Evolutionary conservation across 2,888 invertebrate genomes (phyloP).

Genomic region (Xestia sexstrigata): DNA sequence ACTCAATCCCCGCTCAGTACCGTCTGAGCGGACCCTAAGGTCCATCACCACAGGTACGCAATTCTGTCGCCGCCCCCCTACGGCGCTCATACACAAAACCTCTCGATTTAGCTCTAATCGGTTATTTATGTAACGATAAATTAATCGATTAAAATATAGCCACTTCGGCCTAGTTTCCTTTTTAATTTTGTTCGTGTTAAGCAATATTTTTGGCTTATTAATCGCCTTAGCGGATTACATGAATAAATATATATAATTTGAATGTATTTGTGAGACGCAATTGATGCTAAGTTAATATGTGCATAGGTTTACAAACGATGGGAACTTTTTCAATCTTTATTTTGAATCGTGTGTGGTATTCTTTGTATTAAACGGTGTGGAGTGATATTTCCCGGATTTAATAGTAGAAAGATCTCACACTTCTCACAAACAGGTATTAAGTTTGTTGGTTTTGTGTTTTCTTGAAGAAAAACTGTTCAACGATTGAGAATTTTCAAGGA

Average conservation of each 20-base stretch:
- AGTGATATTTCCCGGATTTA: background rate
- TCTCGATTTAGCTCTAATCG: slow-evolving; percentile 79
- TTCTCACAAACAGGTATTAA: too few species aligned
- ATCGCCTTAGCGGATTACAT: slow-evolving; percentile 66
- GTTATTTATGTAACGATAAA: slow-evolving; percentile 78
- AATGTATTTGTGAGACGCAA: slow-evolving; percentile 55
- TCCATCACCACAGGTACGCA: slow-evolving; percentile 47
- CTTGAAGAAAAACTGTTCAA: too few species aligned
- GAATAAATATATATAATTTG: slow-evolving; percentile 66
- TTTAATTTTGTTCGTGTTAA: slow-evolving; percentile 70
- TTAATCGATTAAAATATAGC: slow-evolving; percentile 77
- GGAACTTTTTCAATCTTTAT: slow-evolving; percentile 30
- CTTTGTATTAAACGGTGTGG: background rate
- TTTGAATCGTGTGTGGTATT: slow-evolving; percentile 54
- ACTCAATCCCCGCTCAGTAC: background rate
- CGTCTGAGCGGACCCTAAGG: slow-evolving; percentile 32
- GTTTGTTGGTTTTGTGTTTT: background rate
- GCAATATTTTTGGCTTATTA: slow-evolving; percentile 67
- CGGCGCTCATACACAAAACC: slow-evolving; percentile 65
- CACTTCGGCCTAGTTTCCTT: slow-evolving; percentile 73
- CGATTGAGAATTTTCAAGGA: too few species aligned
- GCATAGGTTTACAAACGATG: slow-evolving; percentile 46
- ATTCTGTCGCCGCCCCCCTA: slow-evolving; percentile 60
- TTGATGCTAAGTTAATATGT: slow-evolving; percentile 52
- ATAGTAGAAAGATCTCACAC: background rate